phyloP scores from a whole-genome alignment of 2,113 vertebrate genomes.

The Tetraodon nigroviridis region DNA sequence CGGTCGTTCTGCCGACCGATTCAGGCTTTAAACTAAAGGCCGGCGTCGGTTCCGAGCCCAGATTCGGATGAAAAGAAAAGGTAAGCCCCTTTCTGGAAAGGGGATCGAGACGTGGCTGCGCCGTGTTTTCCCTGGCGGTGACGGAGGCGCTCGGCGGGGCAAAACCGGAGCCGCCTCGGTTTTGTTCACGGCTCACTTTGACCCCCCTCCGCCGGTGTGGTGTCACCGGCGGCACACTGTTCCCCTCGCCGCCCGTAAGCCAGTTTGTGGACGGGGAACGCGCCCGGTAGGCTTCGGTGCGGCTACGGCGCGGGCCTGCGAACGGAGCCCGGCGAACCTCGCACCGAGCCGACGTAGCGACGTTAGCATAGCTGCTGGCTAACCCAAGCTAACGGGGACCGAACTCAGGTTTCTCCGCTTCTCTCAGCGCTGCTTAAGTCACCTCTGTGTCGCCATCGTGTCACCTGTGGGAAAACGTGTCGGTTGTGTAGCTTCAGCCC shows the following conservation, averaged over 20 bases:
- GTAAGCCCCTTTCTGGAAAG: constrained; percentile 30
- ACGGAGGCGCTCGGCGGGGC: constrained; percentile 10
- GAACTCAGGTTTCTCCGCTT: not conserved
- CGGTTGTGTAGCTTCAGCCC: no score
- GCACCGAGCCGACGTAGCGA: constrained; percentile 55
- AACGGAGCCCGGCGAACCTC: constrained; percentile 17
- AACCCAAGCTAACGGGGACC: constrained; percentile 29
- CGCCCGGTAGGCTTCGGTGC: not conserved
- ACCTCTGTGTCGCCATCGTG: not conserved
- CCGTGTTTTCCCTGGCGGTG: constrained; percentile 15
- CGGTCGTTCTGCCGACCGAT: constrained; percentile 39
- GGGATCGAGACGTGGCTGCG: constrained; percentile 5
- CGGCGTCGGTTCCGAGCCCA: constrained; percentile 1
- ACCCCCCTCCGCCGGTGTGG: no score
- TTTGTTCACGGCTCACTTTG: constrained; percentile 3
- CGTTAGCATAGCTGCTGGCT: constrained; percentile 49
- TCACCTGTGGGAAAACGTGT: not conserved
- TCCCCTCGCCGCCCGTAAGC: not conserved
- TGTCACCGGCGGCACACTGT: not conserved
- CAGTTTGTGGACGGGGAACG: not conserved
- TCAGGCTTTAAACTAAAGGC: constrained; percentile 27
- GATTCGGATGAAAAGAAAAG: constrained; percentile 33
- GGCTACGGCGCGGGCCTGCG: constrained; percentile 40
- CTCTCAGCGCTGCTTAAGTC: not conserved
- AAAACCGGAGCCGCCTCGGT: constrained; percentile 1